A percentile compares a stretch with the other conserved stretches of the same genome.
These are phyloP conservation scores for Vanessa tameamea DNA, from an alignment of 1,140 invertebrate species.

Conservation along the genomic window DNA sequence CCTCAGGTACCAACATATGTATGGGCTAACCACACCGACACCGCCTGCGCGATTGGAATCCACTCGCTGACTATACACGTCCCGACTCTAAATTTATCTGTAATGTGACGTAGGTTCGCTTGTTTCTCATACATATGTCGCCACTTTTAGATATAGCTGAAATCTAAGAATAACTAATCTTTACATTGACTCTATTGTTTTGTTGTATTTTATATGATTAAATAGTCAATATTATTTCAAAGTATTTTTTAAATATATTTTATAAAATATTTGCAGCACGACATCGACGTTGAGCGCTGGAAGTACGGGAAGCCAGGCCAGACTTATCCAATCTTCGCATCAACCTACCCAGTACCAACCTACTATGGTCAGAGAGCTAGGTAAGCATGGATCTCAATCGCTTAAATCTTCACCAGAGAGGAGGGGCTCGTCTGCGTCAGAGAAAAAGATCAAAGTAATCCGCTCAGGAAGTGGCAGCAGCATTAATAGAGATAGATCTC, in stretches of 20 bases:
- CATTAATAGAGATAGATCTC: constrained; percentile 74
- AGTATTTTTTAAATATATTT: neutral
- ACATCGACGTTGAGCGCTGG: constrained; percentile 96
- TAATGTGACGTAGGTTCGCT: constrained; percentile 54
- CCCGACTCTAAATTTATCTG: constrained; percentile 53
- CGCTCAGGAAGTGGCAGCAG: constrained; percentile 76
- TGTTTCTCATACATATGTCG: constrained; percentile 75
- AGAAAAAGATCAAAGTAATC: constrained; percentile 73
- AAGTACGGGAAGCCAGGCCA: constrained; percentile 95
- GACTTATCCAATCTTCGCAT: constrained; percentile 95
- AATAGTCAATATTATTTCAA: neutral
- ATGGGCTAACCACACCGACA: constrained; percentile 60
- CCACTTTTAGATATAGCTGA: constrained; percentile 22
- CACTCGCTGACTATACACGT: constrained; percentile 11
- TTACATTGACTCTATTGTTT: neutral
- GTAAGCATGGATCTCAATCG: constrained; percentile 84
- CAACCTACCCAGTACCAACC: constrained; percentile 94
- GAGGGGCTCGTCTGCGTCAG: constrained; percentile 55
- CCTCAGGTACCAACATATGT: constrained; percentile 84
- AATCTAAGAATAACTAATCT: too few relatives aligned
- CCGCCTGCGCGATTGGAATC: constrained; percentile 32
- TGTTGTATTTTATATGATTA: neutral
- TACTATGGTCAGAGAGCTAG: constrained; percentile 90
- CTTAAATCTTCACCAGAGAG: constrained; percentile 76
- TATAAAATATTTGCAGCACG: constrained; percentile 83